These are phyloP conservation scores for Asarcornis scutulata DNA, from an alignment of 2,113 vertebrate genomes.

Conservation along the genomic window DNA sequence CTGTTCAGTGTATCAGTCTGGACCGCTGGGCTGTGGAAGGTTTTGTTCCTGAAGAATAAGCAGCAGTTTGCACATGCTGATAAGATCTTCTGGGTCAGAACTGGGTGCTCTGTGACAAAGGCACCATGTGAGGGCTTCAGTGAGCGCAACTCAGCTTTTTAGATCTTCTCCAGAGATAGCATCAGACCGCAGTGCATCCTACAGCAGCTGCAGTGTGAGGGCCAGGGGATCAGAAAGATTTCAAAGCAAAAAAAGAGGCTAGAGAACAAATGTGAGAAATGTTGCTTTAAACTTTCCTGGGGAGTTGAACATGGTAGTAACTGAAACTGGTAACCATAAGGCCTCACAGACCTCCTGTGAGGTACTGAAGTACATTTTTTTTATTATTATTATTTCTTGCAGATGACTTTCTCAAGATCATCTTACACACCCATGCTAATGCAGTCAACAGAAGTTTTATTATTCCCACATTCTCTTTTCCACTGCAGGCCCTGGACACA, in stretches of 20 bases:
- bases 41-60: background rate
- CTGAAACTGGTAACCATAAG: background rate
- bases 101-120: background rate
- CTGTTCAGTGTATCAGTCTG: background rate
- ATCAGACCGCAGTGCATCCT: background rate
- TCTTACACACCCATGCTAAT: background rate
- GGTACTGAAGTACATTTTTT: background rate
- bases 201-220: background rate
- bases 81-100: background rate
- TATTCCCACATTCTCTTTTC: background rate
- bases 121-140: background rate
- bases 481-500: background rate
- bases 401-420: background rate
- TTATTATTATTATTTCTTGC: background rate
- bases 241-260: background rate
- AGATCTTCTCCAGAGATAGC: background rate
- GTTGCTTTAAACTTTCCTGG: background rate
- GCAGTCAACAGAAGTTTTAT: background rate
- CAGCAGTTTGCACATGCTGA: background rate
- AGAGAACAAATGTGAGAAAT: background rate
- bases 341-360: background rate
- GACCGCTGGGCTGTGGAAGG: background rate
- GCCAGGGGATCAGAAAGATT: background rate
- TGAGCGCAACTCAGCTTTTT: background rate
- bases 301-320: background rate